Base-by-base conservation (phyloP, 1,140 invertebrate genomes). In the Drosophila willistoni region DNA sequence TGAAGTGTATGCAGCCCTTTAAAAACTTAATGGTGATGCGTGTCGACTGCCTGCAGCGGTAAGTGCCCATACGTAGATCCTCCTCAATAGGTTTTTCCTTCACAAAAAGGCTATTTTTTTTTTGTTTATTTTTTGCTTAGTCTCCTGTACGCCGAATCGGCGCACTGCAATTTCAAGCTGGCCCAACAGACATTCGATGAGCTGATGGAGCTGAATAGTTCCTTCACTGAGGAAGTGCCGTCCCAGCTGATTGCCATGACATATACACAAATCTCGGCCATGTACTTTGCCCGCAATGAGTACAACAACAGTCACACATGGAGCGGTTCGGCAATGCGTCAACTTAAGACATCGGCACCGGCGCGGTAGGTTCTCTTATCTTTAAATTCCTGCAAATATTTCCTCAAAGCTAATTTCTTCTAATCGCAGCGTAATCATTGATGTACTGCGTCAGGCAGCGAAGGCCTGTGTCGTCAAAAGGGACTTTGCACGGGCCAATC, bases 401-500 rank as follows among this genome's bases (percentile, higher is more conserved):
- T 55, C 29, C 29, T 29, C 33, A 4, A 7, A 56, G 4, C 13
- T 19, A 29, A 33, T 14, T 7, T 19, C 6, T 12, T 36, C 13
- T 14, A n/a, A 44, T 39, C 14, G 1, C 22, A 94, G 94, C 79
- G 94, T 96, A 56, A 94, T 94, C 14, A 94, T 98, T 39, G 96
- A 98, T 91, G 96, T 97, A 41, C 90, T 98, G 5, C 94, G 97
- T 39, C 95, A 97, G 85, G 96, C 96, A 76, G 95, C 96, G 51
- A 98, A 97, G 93, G 95, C 96, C 7, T 98, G 97, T 93, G 96
- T 98, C 9, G 94, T 97, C 7, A 98, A 97, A 93, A 93, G 97
- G 61, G 95, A 96, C 77, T 98, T 98, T 93, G 91, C 93, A 17
- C 95, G 95, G 89, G 97, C 97, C 13, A 96, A 96, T 80, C 90